Evolutionary conservation across 2,888 invertebrate genomes (phyloP), one percentile per base, ranked within the genome.

Genomic region (Clunio marinus): DNA sequence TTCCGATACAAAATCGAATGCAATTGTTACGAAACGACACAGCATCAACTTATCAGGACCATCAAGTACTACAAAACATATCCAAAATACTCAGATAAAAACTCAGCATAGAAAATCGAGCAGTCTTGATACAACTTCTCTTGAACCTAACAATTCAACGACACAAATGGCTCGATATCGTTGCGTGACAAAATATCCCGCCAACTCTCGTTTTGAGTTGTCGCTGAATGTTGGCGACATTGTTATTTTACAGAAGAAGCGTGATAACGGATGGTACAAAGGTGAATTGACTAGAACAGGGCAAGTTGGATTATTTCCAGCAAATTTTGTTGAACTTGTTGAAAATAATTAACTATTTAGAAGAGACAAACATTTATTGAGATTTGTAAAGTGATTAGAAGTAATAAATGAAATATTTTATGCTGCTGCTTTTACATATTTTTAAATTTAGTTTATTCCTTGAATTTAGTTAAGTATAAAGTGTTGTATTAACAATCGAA

Each of bases 201-300:
- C 96, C 1, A 95, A 95, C 78, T 93, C 93, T 70, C 94, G 94
- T 72, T 90, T 92, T 76, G 96, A 96, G 78, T 78, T 96, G 72
- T 95, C 94, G 75, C 80, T 96, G 57, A 89, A 91, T 72, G 87
- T 94, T 45, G 93, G 94, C 70, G 96, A 96, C 75, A 88, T 95
- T 69, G 93, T 96, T 72, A 87, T 91, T 73, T 95, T 96, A 20
- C 90, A 92, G 74, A 90, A 90, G 74, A 95, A 95, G 76, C 86
- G 94, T 66, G 94, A 94, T 65, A 95, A 96, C 75, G 96, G 96
- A 59, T 96, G 96, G 96, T 96, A 91, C 80, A 94, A 94, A 76
- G 96, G 96, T 20, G 94, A 93, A 0, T 84, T 92, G 72, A 89
- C 92, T 72, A 84, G 93, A 69, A 94, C 93, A 1, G 94, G 95